Conservation (phyloP, 30 jellyfish, hydroid and myxozoan species). For the Aurelia sp. region DNA sequence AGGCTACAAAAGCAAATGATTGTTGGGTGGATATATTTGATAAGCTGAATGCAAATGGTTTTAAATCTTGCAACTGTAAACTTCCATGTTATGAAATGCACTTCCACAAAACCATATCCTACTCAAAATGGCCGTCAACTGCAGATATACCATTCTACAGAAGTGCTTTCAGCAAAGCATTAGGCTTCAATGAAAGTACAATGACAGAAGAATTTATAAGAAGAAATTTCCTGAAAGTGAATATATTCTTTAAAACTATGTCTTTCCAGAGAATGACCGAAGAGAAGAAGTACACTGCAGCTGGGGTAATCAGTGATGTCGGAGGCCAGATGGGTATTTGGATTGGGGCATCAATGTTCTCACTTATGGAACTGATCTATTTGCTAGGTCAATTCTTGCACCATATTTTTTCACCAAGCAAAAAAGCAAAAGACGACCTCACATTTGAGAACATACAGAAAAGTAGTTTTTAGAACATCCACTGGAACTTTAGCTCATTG, state of each 20-base stretch:
- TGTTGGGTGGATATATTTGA: slow-evolving; percentile 8
- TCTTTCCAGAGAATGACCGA: slow-evolving; percentile 21
- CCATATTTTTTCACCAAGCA: background rate
- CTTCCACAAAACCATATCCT: slow-evolving; percentile 24
- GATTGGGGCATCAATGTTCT: slow-evolving; percentile 74
- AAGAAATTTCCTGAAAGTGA: slow-evolving; percentile 32
- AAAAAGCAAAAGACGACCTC: background rate
- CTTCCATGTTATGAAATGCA: slow-evolving; percentile 59
- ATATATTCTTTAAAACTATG: slow-evolving; percentile 32
- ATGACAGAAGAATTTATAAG: slow-evolving; percentile 57
- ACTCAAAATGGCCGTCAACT: slow-evolving; percentile 72
- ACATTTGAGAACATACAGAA: background rate
- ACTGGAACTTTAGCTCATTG: too few species aligned
- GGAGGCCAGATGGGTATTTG: slow-evolving; percentile 81
- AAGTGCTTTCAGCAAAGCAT: slow-evolving; percentile 30
- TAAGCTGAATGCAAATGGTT: slow-evolving; percentile 3
- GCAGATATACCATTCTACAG: slow-evolving; percentile 32
- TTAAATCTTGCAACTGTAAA: slow-evolving; percentile 36
- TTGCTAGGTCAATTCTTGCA: background rate
- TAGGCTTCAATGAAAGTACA: slow-evolving; percentile 13
- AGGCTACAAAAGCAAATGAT: background rate
- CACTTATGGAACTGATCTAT: slow-evolving; percentile 32
- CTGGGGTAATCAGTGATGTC: slow-evolving; percentile 30
- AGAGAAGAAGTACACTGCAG: slow-evolving; percentile 14
- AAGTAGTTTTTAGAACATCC: too few species aligned